Conservation (phyloP, 2,113 vertebrate genomes). For the Myxocyprinus asiaticus region DNA sequence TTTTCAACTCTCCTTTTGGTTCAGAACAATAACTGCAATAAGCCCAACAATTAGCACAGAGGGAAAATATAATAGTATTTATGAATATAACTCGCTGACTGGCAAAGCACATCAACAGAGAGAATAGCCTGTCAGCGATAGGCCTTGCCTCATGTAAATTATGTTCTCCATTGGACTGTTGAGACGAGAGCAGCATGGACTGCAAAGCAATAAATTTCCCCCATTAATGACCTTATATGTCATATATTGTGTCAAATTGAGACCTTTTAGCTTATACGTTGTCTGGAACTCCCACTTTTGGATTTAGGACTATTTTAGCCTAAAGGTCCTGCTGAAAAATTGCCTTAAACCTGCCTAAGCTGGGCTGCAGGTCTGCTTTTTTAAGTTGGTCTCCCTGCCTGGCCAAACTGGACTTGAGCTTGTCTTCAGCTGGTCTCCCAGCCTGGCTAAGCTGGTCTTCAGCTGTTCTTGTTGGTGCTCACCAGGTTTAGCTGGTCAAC, state of each 20-base stretch:
- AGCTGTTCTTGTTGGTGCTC: too few relatives aligned
- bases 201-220: background rate
- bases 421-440: too few relatives aligned
- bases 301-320: background rate
- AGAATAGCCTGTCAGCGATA: constrained; percentile 14
- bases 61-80: constrained; percentile 18
- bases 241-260: background rate
- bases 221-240: background rate
- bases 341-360: too few relatives aligned
- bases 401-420: too few relatives aligned
- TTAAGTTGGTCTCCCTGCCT: too few relatives aligned
- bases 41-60: constrained; percentile 2
- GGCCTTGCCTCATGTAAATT: background rate
- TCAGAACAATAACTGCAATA: constrained; percentile 24
- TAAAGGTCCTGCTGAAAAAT: too few relatives aligned
- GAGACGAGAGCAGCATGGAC: background rate
- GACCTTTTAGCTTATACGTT: background rate
- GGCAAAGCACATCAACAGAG: constrained; percentile 16
- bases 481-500: too few relatives aligned
- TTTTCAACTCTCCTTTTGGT: too few relatives aligned
- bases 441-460: too few relatives aligned
- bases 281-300: background rate
- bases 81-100: constrained; percentile 25
- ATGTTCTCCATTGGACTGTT: background rate
- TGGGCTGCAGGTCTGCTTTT: too few relatives aligned